A percentile compares a stretch with the other conserved stretches of the same genome.
Evolutionary conservation across 2,113 vertebrate species (phyloP).

Genomic region (Australoheros scitulus): DNA sequence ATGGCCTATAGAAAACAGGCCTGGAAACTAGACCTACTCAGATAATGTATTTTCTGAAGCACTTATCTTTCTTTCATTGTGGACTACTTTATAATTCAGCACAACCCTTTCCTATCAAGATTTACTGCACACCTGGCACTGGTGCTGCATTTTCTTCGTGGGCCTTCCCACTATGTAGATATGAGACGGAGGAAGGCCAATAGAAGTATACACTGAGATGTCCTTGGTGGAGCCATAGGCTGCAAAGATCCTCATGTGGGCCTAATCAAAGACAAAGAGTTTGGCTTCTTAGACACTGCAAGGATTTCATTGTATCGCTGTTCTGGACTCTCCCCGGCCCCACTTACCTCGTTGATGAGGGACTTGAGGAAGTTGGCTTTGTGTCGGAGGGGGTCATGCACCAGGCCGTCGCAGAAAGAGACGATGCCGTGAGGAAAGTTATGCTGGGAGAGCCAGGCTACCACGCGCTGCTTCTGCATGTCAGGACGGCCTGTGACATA

Average conservation of each 20-base stretch:
- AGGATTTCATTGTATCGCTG: background rate
- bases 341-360: constrained; percentile 87
- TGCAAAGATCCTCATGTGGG: constrained; percentile 92
- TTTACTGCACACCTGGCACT: constrained; percentile 88
- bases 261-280: constrained; percentile 70
- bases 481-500: constrained; percentile 97
- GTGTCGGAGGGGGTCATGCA: constrained; percentile 95
- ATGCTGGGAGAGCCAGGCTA: constrained; percentile 98
- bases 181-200: constrained; percentile 90
- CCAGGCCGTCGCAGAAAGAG: constrained; percentile 96
- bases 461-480: constrained; percentile 99
- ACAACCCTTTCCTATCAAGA: background rate
- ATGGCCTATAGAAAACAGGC: background rate
- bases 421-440: constrained; percentile 98
- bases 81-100: background rate
- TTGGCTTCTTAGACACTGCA: background rate
- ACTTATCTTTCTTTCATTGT: background rate
- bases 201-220: constrained; percentile 92
- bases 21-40: background rate
- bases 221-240: constrained; percentile 98
- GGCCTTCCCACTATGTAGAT: constrained; percentile 97
- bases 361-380: constrained; percentile 96
- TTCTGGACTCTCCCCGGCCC: too few species aligned
- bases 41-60: background rate
- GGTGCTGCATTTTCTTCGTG: constrained; percentile 94